Percentiles rank a stretch among this genome's conserved stretches.
Conservation (phyloP, 2,888 invertebrate genomes). For the Oscheius sp. region DNA sequence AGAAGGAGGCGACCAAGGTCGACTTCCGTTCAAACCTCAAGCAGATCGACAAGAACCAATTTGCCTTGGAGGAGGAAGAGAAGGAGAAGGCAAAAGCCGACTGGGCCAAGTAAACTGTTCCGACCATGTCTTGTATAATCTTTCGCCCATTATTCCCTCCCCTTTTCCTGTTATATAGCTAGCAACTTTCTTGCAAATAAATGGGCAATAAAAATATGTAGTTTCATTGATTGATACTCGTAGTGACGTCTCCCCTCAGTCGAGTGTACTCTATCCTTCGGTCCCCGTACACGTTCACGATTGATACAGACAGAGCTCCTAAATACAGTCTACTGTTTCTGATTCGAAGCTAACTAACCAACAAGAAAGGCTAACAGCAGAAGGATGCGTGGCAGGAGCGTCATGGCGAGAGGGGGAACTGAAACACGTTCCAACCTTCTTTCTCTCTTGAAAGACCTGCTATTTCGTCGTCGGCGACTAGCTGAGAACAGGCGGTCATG, state of each 20-base stretch:
- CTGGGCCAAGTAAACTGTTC: slow-evolving; percentile 54
- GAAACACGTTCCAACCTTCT: no score
- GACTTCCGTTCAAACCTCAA: slow-evolving; percentile 72
- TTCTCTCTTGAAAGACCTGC: no score
- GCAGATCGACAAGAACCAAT: slow-evolving; percentile 70
- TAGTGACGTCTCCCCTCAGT: neutral
- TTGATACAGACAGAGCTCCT: slow-evolving; percentile 27
- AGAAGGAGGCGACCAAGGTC: slow-evolving; percentile 67
- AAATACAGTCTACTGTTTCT: neutral
- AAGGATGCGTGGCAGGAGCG: no score
- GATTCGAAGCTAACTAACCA: no score
- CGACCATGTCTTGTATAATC: neutral
- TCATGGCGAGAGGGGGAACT: no score
- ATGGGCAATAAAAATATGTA: neutral
- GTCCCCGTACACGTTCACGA: slow-evolving; percentile 36
- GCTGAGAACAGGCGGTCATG: slow-evolving; percentile 12
- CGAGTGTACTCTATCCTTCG: slow-evolving; percentile 14
- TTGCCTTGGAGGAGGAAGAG: slow-evolving; percentile 65
- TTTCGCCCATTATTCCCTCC: neutral
- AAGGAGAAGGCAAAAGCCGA: slow-evolving; percentile 56
- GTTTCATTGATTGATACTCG: slow-evolving; percentile 2
- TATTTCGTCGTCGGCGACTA: no score
- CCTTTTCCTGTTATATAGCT: slow-evolving; percentile 3
- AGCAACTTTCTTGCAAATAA: neutral
- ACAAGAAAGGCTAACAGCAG: no score